Conservation (phyloP, 2,888 invertebrate species). For the Cosmorhoe ocellata region DNA sequence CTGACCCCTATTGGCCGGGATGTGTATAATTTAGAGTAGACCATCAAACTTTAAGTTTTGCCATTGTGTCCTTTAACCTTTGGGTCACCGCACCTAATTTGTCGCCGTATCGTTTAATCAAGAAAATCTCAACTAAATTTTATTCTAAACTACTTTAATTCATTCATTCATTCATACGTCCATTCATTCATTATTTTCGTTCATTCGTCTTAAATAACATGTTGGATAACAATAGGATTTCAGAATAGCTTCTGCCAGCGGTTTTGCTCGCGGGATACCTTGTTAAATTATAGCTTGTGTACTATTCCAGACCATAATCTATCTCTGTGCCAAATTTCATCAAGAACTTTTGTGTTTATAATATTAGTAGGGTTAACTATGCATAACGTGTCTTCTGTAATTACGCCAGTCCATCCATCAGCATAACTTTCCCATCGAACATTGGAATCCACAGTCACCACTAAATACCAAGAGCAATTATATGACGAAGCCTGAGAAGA, state of each 20-base stretch:
- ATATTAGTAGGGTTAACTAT: too few relatives aligned
- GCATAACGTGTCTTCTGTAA: not conserved
- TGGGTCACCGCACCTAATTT: constrained; percentile 22
- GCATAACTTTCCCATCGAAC: constrained; percentile 24
- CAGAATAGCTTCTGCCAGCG: too few relatives aligned
- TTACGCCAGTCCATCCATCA: constrained; percentile 25
- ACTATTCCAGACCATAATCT: too few relatives aligned
- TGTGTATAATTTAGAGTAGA: constrained; percentile 39
- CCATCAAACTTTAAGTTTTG: constrained; percentile 31
- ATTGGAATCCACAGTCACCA: constrained; percentile 21
- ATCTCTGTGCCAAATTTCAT: too few relatives aligned
- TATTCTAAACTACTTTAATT: too few relatives aligned
- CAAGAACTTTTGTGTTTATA: too few relatives aligned
- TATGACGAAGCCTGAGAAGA: constrained; percentile 53
- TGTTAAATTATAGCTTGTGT: too few relatives aligned
- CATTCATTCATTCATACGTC: too few relatives aligned
- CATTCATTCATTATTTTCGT: too few relatives aligned
- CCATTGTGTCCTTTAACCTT: constrained; percentile 28
- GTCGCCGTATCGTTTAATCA: constrained; percentile 1
- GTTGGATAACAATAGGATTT: too few relatives aligned
- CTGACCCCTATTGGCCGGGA: constrained; percentile 48
- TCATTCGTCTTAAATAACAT: too few relatives aligned
- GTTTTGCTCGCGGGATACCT: too few relatives aligned
- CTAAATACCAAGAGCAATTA: constrained; percentile 53
- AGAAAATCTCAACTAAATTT: not conserved